Evolutionary conservation across 2,888 invertebrate species (phyloP).

Genomic region (Acanthosoma haemorrhoidale): DNA sequence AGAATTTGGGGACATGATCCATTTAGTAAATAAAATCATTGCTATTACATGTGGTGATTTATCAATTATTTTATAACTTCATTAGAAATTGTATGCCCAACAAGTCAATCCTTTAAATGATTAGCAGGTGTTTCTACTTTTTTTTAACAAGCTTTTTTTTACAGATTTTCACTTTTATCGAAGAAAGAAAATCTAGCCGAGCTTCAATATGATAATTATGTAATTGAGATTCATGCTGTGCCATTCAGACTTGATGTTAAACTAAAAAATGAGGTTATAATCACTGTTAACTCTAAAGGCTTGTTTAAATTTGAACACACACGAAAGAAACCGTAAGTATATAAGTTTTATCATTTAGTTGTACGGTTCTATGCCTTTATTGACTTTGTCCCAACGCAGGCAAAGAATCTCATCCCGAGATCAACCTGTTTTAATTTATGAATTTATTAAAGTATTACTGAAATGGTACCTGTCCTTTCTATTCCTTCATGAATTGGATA

Average conservation of each 20-base stretch:
- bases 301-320: constrained; percentile 88
- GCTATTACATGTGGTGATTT: too few species aligned
- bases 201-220: constrained; percentile 54
- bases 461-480: too few species aligned
- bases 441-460: not conserved
- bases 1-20: too few species aligned
- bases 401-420: too few species aligned
- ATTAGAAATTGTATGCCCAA: too few species aligned
- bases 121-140: too few species aligned
- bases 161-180: constrained; percentile 54
- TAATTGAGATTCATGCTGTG: constrained; percentile 61
- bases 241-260: constrained; percentile 85
- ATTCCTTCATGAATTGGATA: too few species aligned
- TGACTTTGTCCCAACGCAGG: not conserved
- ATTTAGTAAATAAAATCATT: too few species aligned
- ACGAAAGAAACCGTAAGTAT: constrained; percentile 55
- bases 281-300: constrained; percentile 81
- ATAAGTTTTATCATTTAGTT: not conserved
- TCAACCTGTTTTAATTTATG: not conserved
- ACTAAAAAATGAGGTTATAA: constrained; percentile 60
- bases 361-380: not conserved
- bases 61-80: too few species aligned
- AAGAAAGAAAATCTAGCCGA: constrained; percentile 54
- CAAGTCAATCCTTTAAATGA: too few species aligned
- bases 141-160: too few species aligned